phyloP scores from a whole-genome alignment of 2,888 invertebrate genomes.

The Rhagonycha lutea region DNA sequence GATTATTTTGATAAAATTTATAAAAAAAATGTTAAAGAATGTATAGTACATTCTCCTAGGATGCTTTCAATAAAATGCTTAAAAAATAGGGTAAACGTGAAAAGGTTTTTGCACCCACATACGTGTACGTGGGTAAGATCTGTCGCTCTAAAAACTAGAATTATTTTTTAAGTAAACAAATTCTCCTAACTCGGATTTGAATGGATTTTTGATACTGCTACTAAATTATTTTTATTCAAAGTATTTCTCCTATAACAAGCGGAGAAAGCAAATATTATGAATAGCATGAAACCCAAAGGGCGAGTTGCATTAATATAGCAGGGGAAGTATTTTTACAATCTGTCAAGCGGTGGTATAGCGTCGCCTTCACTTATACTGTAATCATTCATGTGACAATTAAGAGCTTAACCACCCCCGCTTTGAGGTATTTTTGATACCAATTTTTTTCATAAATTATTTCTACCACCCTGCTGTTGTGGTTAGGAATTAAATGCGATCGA shows the following conservation, averaged over 20 bases:
- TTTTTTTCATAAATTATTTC: background rate
- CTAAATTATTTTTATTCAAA: background rate
- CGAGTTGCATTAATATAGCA: constrained; percentile 17
- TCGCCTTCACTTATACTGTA: constrained; percentile 36
- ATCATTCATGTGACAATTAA: constrained; percentile 38
- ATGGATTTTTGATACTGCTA: background rate
- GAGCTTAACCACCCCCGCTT: constrained; percentile 23
- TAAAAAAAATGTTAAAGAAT: background rate
- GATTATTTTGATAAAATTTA: constrained; percentile 9
- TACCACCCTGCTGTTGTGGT: background rate
- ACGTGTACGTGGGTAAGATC: background rate
- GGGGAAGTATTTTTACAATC: constrained; percentile 28
- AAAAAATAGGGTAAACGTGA: background rate
- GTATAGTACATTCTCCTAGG: background rate
- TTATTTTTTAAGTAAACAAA: background rate
- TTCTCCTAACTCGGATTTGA: background rate
- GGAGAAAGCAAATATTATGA: background rate
- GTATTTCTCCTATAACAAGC: background rate
- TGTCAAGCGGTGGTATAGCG: constrained; percentile 34
- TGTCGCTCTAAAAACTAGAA: background rate
- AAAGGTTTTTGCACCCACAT: background rate
- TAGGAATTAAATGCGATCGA: background rate
- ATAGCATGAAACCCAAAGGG: constrained; percentile 11
- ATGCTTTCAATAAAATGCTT: background rate
- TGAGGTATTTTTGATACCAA: constrained; percentile 14